phyloP scores from a whole-genome alignment of 2,888 invertebrate genomes.

The Rhingia rostrata region DNA sequence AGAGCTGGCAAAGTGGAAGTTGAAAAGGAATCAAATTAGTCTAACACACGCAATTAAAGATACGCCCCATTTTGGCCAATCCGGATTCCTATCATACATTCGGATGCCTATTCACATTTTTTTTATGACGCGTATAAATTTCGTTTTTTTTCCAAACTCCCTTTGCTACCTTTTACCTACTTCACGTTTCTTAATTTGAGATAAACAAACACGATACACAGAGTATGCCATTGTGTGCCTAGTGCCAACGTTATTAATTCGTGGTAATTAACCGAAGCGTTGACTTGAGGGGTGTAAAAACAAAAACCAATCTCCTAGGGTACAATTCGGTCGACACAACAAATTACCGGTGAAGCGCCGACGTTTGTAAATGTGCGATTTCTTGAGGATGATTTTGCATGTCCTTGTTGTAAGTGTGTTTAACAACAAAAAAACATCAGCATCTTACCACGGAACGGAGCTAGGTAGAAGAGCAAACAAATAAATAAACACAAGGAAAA shows the following conservation, averaged over 20 bases:
- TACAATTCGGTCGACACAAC: slow-evolving; percentile 22
- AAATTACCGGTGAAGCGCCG: slow-evolving; percentile 11
- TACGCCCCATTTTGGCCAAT: slow-evolving; percentile 1
- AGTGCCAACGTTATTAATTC: slow-evolving; percentile 64
- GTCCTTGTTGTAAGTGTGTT: slow-evolving; percentile 17
- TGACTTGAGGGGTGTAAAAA: slow-evolving; percentile 47
- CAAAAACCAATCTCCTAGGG: slow-evolving; percentile 38
- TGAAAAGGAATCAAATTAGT: slow-evolving; percentile 20
- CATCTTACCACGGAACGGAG: background rate
- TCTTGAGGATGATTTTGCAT: slow-evolving; percentile 56
- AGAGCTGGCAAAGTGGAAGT: background rate
- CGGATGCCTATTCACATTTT: background rate
- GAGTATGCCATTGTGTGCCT: slow-evolving; percentile 24
- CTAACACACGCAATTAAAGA: slow-evolving; percentile 60
- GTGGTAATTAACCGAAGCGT: slow-evolving; percentile 65
- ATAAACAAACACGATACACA: slow-evolving; percentile 40
- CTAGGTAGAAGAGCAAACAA: slow-evolving; percentile 10
- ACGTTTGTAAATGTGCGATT: slow-evolving; percentile 33
- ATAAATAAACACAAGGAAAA: slow-evolving; percentile 18
- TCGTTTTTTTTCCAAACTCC: background rate
- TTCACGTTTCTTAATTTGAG: slow-evolving; percentile 12
- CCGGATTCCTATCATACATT: slow-evolving; percentile 8
- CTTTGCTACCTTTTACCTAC: background rate
- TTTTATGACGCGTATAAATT: slow-evolving; percentile 32
- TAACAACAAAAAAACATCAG: slow-evolving; percentile 30